A percentile compares a stretch with the other conserved stretches of the same genome.
Conservation (phyloP, 2,113 vertebrate species). For the Acanthochromis polyacanthus region DNA sequence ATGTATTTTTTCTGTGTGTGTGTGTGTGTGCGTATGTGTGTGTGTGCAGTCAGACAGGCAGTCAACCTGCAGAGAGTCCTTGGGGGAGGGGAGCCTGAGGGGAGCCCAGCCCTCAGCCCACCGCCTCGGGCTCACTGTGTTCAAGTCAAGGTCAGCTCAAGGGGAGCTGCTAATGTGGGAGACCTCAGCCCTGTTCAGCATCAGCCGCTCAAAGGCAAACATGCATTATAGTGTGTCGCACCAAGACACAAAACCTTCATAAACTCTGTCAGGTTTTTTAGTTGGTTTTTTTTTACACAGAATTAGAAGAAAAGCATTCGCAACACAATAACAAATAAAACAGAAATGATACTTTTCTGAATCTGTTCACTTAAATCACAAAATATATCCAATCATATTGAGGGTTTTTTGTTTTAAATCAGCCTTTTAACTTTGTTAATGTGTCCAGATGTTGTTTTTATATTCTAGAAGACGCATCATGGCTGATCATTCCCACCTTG, state of each 20-base stretch:
- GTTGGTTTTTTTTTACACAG: neutral
- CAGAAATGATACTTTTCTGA: neutral
- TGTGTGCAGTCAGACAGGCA: conserved; percentile 49
- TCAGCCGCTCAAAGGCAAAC: conserved; percentile 33
- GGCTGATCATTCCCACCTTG: too few relatives aligned
- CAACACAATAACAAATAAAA: neutral
- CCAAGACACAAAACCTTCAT: neutral
- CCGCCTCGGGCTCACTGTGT: conserved; percentile 67
- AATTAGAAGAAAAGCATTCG: neutral
- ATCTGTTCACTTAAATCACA: too few relatives aligned
- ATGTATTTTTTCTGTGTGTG: conserved; percentile 34
- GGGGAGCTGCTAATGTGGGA: conserved; percentile 64
- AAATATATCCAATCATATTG: too few relatives aligned
- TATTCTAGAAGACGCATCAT: too few relatives aligned
- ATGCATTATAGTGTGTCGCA: neutral
- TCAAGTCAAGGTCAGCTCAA: conserved; percentile 82
- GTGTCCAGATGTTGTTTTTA: too few relatives aligned
- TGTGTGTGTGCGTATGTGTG: too few relatives aligned
- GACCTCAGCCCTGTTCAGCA: conserved; percentile 56
- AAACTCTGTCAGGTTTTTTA: neutral
- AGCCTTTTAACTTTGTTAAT: too few relatives aligned
- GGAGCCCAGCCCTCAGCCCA: conserved; percentile 60
- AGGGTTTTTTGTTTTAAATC: too few relatives aligned
- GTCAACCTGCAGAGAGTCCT: conserved; percentile 67
- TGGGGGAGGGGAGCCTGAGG: conserved; percentile 66